These are phyloP conservation scores for Sclerurus mexicanus DNA, from an alignment of 2,113 vertebrate species.

Conservation along the genomic window DNA sequence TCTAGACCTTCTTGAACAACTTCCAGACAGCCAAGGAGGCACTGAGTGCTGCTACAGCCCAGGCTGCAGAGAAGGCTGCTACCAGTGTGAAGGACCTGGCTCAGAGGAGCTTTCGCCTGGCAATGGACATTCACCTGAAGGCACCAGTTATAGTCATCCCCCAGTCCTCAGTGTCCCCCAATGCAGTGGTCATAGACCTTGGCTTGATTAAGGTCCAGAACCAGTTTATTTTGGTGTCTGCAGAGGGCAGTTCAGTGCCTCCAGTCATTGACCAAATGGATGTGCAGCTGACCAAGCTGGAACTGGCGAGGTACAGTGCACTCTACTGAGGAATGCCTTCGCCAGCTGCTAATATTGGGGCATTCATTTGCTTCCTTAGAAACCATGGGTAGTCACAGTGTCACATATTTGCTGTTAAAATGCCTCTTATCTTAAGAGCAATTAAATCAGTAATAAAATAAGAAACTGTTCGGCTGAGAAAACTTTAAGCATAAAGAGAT, in stretches of 20 bases:
- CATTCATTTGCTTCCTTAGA: neutral
- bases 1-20: conserved; percentile 88
- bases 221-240: conserved; percentile 78
- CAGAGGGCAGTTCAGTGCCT: conserved; percentile 75
- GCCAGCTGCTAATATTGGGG: neutral
- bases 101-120: conserved; percentile 90
- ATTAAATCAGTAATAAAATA: neutral
- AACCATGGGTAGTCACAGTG: neutral
- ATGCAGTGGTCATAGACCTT: conserved; percentile 87
- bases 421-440: neutral
- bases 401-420: neutral
- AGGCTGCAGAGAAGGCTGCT: conserved; percentile 87
- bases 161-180: conserved; percentile 84
- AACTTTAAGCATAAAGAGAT: neutral
- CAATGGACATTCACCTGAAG: conserved; percentile 86
- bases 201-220: conserved; percentile 91
- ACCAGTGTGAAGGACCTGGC: conserved; percentile 89
- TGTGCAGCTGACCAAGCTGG: conserved; percentile 87
- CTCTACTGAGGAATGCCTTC: neutral
- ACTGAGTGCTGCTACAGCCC: conserved; percentile 80
- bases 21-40: conserved; percentile 88
- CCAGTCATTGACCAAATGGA: conserved; percentile 90
- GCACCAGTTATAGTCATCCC: conserved; percentile 92
- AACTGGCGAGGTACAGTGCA: conserved; percentile 84
- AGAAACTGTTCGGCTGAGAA: neutral